Base-by-base conservation (phyloP, 2,797 vertebrate species). In the Acanthurus lineatus region DNA sequence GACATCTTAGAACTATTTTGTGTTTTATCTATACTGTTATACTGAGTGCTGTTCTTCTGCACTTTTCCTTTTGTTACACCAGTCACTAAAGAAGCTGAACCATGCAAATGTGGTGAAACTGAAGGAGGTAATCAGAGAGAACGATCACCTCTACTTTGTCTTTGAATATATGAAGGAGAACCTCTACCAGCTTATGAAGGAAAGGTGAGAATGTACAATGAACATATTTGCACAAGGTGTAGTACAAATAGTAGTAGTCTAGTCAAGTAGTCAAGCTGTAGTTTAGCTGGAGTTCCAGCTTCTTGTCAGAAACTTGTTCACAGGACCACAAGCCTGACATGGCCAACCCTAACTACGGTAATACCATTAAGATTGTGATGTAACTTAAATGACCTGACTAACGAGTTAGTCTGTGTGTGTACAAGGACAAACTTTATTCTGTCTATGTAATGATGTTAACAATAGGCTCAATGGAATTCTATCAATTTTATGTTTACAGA, bases 151-250 rank as follows among this genome's bases (percentile, higher is more conserved):
- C 79, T 99, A 99, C 94, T 99, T 99, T 93, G 95, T 99, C 68
- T 99, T 99, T 94, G 98, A 99, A 87, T 99, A 99, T 88, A 99
- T 99, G 98, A 99, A 99, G 93, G 98, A 99, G 92, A 99, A 99
- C 79, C 97, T 99, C 56, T 99, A 99, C 91, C 98, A 99, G 87
- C 95, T 99, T 63, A 99, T 99, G 98, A 99, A 98, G 90, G 97
- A 99, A 93, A 97, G 98, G 98, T 99, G 95, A 79, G 91, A 79
- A 19, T 45, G 61, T 9, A 14, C 40, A 40, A 19, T 57, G 22
- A 10, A 44, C 9, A 76, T 38, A 3, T 64, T 22, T 77, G 22
- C n/a, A 56, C 10, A 47, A 60, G 22, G 14, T 70, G 6, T 38
- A 54, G 10, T 44, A 53, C 49, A 4, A 42, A 3, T 4, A 35